phyloP scores from a whole-genome alignment of 2,113 vertebrate genomes.

The Petrocephalus zakoni region DNA sequence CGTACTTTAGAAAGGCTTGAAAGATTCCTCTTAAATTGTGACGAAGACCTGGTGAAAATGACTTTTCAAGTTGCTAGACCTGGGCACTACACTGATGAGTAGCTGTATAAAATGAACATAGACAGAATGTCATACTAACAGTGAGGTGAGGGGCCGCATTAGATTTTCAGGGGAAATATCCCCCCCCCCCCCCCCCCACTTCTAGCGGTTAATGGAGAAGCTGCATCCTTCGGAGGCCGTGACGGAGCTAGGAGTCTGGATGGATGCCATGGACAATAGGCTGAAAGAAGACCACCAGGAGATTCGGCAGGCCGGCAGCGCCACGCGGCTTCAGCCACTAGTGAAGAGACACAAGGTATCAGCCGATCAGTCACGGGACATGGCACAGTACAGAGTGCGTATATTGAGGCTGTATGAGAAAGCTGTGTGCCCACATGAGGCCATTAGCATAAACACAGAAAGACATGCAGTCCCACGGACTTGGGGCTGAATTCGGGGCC shows the following conservation, averaged over 20 bases:
- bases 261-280: slow-evolving; percentile 54
- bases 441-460: neutral
- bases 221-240: slow-evolving; percentile 69
- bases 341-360: slow-evolving; percentile 72
- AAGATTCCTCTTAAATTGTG: neutral
- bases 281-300: slow-evolving; percentile 39
- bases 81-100: neutral
- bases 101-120: neutral
- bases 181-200: no score
- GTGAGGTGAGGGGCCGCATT: neutral
- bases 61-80: neutral
- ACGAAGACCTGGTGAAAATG: neutral
- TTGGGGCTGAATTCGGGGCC: neutral
- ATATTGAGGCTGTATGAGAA: neutral
- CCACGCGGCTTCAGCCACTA: slow-evolving; percentile 50
- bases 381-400: neutral
- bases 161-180: neutral
- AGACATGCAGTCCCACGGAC: neutral
- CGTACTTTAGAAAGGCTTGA: neutral
- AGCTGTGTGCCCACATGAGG: neutral
- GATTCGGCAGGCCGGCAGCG: slow-evolving; percentile 31
- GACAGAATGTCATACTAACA: neutral
- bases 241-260: slow-evolving; percentile 70
- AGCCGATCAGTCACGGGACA: neutral
- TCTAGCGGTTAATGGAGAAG: slow-evolving; percentile 71